Base-by-base conservation (phyloP, 1,140 invertebrate species). In the Dinothrombium tinctorium region DNA sequence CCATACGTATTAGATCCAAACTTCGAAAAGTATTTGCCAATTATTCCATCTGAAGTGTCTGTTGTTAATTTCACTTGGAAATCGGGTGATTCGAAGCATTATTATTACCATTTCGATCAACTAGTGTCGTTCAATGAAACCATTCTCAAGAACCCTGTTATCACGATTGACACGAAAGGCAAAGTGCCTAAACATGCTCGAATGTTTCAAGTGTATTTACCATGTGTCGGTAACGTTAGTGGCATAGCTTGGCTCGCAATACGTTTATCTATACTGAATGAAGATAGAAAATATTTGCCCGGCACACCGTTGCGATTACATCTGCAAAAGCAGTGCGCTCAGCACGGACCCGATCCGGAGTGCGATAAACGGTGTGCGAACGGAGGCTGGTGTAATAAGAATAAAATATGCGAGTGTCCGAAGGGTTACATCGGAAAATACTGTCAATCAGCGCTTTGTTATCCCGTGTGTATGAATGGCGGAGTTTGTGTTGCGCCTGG, bases 321-420 rank as follows among this genome's bases (percentile, higher is more conserved):
- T 55, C 68, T 92, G 51, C 72, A 79, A 60, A 92, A 94, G 71
- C 77, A 89, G 69, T 94, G 87, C 67, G 72, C 74, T 59, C n/a
- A n/a, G n/a, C 24, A 39, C 3, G 29, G 29, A 7, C 72, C 78
- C 63, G 81, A 82, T 65, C 74, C 78, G 36, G 79, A 81, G 57
- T 81, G 77, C 60, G 73, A 78, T 57, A 71, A 76, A 58, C 79
- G 78, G 54, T 80, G 77, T 60, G 72, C 71, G 7, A 78, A 80
- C 56, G 72, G 74, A 49, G 76, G 76, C 2, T 71, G 72, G 63
- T 82, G 78, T 54, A 76, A 78, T 54, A 64, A 69, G 48, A 68
- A 77, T 26, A 75, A 75, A 56, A 74, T 77, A 42, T 81, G 76
- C 56, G 73, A 79, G 48, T 89, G 82, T 58, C 73, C 74, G 15